phyloP scores from a whole-genome alignment of 2,888 invertebrate genomes.

The Julus scandinavius region DNA sequence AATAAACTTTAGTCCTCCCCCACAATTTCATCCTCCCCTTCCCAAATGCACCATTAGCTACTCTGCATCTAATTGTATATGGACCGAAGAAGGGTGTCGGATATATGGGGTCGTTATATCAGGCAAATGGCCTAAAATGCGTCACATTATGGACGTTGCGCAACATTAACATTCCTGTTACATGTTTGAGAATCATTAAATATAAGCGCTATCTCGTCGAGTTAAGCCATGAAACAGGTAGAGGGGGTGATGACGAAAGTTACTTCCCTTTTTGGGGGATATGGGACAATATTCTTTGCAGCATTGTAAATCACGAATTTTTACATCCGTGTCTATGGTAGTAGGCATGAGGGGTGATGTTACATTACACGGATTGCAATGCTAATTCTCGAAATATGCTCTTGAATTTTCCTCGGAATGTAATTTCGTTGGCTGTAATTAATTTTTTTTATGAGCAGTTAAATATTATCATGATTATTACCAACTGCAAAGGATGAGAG shows the following conservation, averaged over 20 bases:
- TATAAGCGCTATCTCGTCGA: neutral
- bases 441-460: neutral
- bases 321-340: neutral
- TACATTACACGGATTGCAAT: neutral
- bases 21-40: neutral
- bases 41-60: neutral
- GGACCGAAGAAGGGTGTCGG: neutral
- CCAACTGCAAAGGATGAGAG: too few species aligned
- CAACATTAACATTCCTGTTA: neutral
- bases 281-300: neutral
- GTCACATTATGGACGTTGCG: constrained; percentile 1
- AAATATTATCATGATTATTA: neutral
- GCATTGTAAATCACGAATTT: neutral
- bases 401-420: neutral
- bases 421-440: neutral
- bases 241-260: neutral
- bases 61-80: neutral
- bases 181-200: neutral
- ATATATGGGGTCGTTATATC: neutral
- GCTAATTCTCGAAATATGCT: neutral
- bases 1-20: neutral
- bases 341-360: neutral
- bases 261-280: neutral
- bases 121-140: neutral
- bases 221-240: neutral